phyloP scores from a whole-genome alignment of 2,113 vertebrate species.

The Lasiurus borealis region DNA sequence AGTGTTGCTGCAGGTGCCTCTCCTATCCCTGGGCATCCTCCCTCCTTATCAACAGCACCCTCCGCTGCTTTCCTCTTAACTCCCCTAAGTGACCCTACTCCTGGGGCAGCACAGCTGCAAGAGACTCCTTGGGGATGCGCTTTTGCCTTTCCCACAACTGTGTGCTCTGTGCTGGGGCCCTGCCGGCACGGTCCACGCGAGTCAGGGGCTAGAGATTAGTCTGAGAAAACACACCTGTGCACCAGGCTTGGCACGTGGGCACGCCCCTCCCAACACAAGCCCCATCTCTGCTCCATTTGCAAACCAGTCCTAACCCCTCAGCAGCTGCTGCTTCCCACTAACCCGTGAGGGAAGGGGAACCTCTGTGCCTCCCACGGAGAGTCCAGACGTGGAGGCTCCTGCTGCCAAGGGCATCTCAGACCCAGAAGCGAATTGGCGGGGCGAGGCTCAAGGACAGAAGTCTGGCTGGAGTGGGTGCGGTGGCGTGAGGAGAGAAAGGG shows the following conservation, averaged over 20 bases:
- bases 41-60: background rate
- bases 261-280: background rate
- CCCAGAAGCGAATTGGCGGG: background rate
- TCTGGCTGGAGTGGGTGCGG: background rate
- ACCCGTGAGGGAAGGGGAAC: background rate
- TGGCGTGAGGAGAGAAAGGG: background rate
- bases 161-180: background rate
- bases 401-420: background rate
- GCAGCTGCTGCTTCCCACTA: background rate
- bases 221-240: background rate
- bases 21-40: background rate
- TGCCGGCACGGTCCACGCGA: background rate
- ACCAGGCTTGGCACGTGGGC: accelerated
- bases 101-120: background rate
- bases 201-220: background rate
- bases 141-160: background rate
- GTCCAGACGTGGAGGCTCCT: background rate
- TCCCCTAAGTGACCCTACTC: background rate
- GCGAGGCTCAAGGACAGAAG: background rate
- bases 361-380: background rate
- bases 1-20: background rate
- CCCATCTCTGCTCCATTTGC: background rate
- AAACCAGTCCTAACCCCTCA: background rate
- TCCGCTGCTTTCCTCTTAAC: background rate
- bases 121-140: background rate